These are phyloP conservation scores for Hystrix brachyura DNA, from an alignment of 2,113 vertebrate genomes.

Conservation along the genomic window DNA sequence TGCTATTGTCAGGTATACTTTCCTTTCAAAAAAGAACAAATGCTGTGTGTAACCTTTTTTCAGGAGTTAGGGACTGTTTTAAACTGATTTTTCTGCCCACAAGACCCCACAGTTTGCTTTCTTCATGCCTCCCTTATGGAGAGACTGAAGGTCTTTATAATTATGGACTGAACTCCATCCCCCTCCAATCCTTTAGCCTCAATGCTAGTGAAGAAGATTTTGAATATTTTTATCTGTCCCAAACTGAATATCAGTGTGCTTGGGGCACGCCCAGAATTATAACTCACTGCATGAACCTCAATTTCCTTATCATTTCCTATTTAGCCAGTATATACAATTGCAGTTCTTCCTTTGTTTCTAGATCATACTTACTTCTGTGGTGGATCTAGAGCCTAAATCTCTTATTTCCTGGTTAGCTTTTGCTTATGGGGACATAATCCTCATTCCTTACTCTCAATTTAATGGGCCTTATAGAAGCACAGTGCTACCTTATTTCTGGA, in stretches of 20 bases:
- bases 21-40: not conserved
- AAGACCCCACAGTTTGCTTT: not conserved
- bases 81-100: not conserved
- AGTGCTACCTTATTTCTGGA: not conserved
- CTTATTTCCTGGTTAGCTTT: not conserved
- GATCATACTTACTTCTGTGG: constrained; percentile 1
- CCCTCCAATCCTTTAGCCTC: not conserved
- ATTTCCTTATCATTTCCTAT: not conserved
- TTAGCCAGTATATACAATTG: not conserved
- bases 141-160: not conserved
- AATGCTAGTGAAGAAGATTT: not conserved
- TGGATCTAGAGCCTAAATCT: not conserved
- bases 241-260: not conserved
- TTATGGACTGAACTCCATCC: not conserved
- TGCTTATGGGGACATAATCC: not conserved
- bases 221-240: constrained; percentile 24
- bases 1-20: not conserved
- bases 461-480: not conserved
- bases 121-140: not conserved
- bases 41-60: not conserved
- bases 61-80: not conserved
- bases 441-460: constrained; percentile 13
- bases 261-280: not conserved
- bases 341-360: constrained; percentile 8
- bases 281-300: not conserved